Evolutionary conservation across 1,140 invertebrate species (phyloP).

Genomic region (Alviniconcha marisindica): DNA sequence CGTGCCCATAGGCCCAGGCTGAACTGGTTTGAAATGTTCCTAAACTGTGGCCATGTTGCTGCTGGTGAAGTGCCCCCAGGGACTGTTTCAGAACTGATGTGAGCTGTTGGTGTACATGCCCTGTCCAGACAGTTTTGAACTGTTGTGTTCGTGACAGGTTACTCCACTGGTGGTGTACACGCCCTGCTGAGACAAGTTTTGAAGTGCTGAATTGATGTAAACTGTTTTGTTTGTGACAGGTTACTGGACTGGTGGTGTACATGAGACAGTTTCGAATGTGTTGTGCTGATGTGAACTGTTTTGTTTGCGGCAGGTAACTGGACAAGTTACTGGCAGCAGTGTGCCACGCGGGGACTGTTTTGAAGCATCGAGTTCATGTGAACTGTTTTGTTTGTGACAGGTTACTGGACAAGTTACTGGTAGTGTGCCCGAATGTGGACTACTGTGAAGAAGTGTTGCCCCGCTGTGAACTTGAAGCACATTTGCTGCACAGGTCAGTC

Average conservation of each 20-base stretch:
- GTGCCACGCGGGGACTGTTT: conserved; percentile 77
- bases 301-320: not conserved
- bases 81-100: no score
- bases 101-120: no score
- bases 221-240: not conserved
- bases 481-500: conserved; percentile 75
- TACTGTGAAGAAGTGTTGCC: conserved; percentile 76
- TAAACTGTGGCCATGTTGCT: no score
- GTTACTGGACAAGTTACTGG: conserved; percentile 45
- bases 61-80: no score
- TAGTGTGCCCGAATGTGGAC: conserved; percentile 78
- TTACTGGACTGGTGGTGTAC: conserved; percentile 67
- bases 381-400: not conserved
- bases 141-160: no score
- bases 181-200: no score
- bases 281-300: not conserved
- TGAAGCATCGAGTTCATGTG: not conserved
- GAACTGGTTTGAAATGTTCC: no score
- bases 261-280: conserved; percentile 63
- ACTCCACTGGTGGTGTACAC: no score
- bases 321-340: conserved; percentile 74
- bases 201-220: no score
- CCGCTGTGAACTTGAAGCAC: conserved; percentile 77
- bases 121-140: no score
- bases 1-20: no score